A percentile compares a stretch with the other conserved stretches of the same genome.
Conservation (phyloP, 1,140 invertebrate genomes). For the Venturia canescens region DNA sequence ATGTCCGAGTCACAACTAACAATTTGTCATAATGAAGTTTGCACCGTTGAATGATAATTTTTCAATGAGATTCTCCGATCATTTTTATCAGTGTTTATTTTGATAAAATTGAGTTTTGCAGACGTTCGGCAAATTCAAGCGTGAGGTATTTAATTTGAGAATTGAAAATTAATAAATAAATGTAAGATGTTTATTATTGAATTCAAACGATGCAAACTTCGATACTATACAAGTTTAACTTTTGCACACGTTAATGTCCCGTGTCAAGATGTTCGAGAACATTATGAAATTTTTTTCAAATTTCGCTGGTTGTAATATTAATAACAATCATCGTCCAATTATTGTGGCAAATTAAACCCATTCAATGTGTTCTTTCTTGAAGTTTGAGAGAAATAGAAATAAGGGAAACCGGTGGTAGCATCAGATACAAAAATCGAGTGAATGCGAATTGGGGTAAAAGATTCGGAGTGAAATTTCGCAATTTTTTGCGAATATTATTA, state of each 20-base stretch:
- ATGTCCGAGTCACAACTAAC: constrained; percentile 46
- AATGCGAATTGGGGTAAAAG: not conserved
- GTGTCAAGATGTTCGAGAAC: constrained; percentile 10
- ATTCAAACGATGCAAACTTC: too few relatives aligned
- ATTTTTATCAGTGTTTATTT: too few relatives aligned
- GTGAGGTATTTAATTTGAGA: too few relatives aligned
- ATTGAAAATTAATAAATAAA: too few relatives aligned
- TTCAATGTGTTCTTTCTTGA: constrained; percentile 31
- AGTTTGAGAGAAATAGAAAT: not conserved
- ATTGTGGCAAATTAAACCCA: constrained; percentile 34
- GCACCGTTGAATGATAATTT: too few relatives aligned
- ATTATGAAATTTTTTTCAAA: not conserved
- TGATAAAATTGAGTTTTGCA: too few relatives aligned
- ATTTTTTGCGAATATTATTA: constrained; percentile 1
- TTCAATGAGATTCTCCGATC: too few relatives aligned
- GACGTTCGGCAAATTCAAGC: too few relatives aligned
- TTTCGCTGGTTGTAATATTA: not conserved
- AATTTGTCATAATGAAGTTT: not conserved
- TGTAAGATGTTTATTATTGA: too few relatives aligned
- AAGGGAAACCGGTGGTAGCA: not conserved
- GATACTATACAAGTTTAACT: not conserved
- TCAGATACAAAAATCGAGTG: not conserved
- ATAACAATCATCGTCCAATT: constrained; percentile 35
- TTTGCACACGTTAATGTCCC: constrained; percentile 16
- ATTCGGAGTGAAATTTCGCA: not conserved